These are phyloP conservation scores for Fukomys damarensis DNA, from an alignment of 2,113 vertebrate species.

Conservation along the genomic window DNA sequence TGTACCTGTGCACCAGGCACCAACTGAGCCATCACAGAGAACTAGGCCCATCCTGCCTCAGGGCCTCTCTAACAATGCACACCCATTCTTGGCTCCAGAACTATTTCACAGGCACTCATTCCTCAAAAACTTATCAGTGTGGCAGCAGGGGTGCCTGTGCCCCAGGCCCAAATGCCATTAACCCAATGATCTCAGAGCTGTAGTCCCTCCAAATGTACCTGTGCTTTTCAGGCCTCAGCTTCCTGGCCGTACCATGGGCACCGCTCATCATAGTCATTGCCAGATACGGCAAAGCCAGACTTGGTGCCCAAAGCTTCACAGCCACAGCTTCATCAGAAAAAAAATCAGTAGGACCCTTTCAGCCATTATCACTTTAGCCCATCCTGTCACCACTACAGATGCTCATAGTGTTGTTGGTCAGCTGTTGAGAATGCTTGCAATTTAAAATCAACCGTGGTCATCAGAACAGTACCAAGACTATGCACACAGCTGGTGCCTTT, in stretches of 20 bases:
- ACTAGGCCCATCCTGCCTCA: neutral
- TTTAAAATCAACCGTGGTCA: neutral
- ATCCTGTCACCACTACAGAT: neutral
- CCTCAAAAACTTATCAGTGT: neutral
- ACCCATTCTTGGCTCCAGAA: neutral
- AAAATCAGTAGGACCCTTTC: neutral
- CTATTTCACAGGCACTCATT: neutral
- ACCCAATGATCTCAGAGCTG: too few relatives aligned
- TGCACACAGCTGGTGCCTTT: neutral
- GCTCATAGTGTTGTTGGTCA: neutral
- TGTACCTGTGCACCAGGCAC: too few relatives aligned
- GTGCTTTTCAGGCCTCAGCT: neutral
- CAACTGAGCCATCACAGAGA: neutral
- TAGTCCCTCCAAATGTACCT: neutral
- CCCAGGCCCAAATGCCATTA: neutral
- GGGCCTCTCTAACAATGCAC: neutral
- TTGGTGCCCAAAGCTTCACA: neutral
- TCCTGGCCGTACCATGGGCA: neutral
- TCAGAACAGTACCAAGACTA: neutral
- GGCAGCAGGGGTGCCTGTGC: neutral
- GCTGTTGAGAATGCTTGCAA: neutral
- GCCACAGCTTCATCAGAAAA: neutral
- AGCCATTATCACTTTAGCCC: neutral
- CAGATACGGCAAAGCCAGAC: neutral
- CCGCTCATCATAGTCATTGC: neutral